Conservation (phyloP, 2,113 vertebrate species). For the Neodon shergylaensis region DNA sequence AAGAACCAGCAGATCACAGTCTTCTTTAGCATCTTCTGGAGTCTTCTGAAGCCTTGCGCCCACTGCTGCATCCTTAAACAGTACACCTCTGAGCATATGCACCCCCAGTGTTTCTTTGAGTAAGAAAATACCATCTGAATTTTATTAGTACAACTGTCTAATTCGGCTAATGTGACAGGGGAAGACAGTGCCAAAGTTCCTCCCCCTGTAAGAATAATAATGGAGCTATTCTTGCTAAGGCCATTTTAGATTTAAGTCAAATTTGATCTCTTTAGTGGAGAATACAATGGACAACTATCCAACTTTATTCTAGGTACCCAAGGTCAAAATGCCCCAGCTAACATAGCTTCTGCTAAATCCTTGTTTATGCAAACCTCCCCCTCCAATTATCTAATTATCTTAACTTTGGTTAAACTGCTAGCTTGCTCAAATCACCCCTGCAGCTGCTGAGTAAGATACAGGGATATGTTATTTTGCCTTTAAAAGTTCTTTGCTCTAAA, state of each 20-base stretch:
- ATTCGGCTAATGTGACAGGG: background rate
- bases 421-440: background rate
- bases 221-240: background rate
- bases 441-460: background rate
- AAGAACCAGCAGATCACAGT: fast-evolving
- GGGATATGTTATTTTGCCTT: background rate
- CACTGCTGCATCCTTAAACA: background rate
- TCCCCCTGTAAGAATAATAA: no score
- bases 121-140: background rate
- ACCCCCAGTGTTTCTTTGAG: background rate
- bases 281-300: background rate
- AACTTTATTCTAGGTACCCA: background rate
- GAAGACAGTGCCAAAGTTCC: no score
- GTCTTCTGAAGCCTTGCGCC: background rate
- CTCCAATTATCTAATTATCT: background rate
- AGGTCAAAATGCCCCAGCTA: background rate
- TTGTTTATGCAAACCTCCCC: background rate
- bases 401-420: background rate
- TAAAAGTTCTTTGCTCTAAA: background rate
- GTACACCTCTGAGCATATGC: background rate
- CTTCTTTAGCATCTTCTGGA: background rate
- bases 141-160: background rate
- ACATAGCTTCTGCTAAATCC: background rate
- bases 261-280: background rate
- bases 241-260: background rate